A percentile compares a stretch with the other conserved stretches of the same genome.
Evolutionary conservation across 2,888 invertebrate species (phyloP).

Genomic region (Cybosia mesomella): DNA sequence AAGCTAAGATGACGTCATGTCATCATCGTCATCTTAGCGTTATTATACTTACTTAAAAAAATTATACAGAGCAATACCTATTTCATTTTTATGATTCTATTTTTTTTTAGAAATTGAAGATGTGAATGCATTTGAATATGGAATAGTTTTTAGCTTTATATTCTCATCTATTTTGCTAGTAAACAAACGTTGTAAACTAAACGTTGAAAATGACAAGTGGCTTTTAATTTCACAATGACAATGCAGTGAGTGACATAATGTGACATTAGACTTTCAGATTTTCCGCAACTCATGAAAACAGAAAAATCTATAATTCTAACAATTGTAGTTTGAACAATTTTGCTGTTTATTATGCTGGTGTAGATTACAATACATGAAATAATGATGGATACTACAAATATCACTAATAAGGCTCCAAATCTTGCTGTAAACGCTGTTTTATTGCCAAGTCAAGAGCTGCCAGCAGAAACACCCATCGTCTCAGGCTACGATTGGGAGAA

Average conservation of each 20-base stretch:
- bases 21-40: too few relatives aligned
- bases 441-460: slow-evolving; percentile 89
- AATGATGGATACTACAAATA: slow-evolving; percentile 66
- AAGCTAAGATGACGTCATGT: too few relatives aligned
- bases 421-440: slow-evolving; percentile 91
- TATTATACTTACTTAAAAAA: too few relatives aligned
- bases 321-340: not conserved
- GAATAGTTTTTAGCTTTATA: too few relatives aligned
- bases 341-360: slow-evolving; percentile 27
- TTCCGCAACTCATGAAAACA: slow-evolving; percentile 26
- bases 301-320: slow-evolving; percentile 25
- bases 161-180: too few relatives aligned
- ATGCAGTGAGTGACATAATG: slow-evolving; percentile 20
- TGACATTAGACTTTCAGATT: not conserved
- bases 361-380: slow-evolving; percentile 26
- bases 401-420: slow-evolving; percentile 73
- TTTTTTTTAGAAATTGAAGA: too few relatives aligned
- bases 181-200: not conserved
- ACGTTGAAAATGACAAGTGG: slow-evolving; percentile 6
- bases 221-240: slow-evolving; percentile 10
- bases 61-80: too few relatives aligned
- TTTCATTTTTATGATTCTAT: too few relatives aligned
- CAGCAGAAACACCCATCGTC: slow-evolving; percentile 89
- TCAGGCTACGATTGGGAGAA: slow-evolving; percentile 97
- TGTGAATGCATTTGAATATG: too few relatives aligned